Evolutionary conservation across 2,888 invertebrate genomes (phyloP), one percentile per base, ranked within the genome.

Genomic region (Epistrophe grossulariae): DNA sequence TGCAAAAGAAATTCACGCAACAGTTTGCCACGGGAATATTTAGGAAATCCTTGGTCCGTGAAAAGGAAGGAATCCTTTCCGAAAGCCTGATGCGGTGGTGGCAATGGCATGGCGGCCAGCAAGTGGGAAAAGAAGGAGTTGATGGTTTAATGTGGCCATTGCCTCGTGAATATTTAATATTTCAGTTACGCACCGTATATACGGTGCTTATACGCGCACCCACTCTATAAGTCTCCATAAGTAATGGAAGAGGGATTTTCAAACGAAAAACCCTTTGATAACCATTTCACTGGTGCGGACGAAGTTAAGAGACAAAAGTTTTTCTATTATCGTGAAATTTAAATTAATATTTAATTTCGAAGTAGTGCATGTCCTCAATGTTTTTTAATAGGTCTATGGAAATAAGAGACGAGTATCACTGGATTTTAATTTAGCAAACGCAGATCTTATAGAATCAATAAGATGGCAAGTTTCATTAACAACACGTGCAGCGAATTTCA

Each of bases 311-410:
- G 71, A 19, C 59, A 82, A 83, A 87, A 87, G 45, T 87, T 87
- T 87, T 87, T 87, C 87, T 83, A 87, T 87, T 87, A 87, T 71
- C 83, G 87, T 82, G 71, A 83, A 64, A 87, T 82, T 72, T 57
- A 79, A 87, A 87, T 87, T 87, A 87, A 87, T 87, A 83, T 87
- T 87, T 87, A 87, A 87, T 87, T 83, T 76, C 64, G 15, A 3
- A 64, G 57, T 62, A 70, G 78, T 82, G 70, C 59, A 64, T 68
- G 77, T 48, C n/a, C 19, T 52, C 31, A 80, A 35, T 68, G n/a
- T 66, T 66, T 40, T 15, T 52, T 40, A 40, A 15, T 24, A 11
- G 70, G 52, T 19, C 50, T 52, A 15, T 38, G 38, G 24, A 38
- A 35, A 52, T 28, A 19, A 35, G 19, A 43, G 66, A 35, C 38